phyloP scores from a whole-genome alignment of 2,797 vertebrate species.

The Sebastes nivosus region DNA sequence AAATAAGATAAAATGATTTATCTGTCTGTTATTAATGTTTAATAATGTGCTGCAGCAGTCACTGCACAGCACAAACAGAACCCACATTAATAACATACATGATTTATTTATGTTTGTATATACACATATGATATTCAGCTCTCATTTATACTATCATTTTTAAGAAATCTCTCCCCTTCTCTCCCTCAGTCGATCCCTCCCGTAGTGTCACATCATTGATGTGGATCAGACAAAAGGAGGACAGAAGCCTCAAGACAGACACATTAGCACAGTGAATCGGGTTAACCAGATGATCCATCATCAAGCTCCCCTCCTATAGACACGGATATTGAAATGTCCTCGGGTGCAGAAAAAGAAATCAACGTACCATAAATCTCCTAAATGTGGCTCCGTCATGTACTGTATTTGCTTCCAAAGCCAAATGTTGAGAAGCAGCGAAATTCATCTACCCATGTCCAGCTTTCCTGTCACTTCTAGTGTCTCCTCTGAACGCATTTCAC shows the following conservation, averaged over 20 bases:
- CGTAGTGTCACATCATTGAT: not conserved
- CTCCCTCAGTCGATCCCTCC: not conserved
- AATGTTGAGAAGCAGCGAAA: not conserved
- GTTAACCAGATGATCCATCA: conserved; percentile 14
- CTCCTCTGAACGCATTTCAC: not conserved
- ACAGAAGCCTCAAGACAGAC: conserved; percentile 9
- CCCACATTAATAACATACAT: too few relatives aligned
- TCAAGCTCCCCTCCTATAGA: not conserved
- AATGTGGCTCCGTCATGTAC: not conserved
- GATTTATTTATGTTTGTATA: too few relatives aligned
- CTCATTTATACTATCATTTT: not conserved
- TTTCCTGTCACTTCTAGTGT: not conserved
- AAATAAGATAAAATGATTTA: not conserved
- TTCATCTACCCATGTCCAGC: not conserved
- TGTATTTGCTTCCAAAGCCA: not conserved
- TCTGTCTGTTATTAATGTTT: not conserved
- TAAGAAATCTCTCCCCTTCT: not conserved
- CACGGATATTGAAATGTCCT: not conserved
- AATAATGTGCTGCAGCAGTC: not conserved
- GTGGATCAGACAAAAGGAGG: conserved; percentile 36
- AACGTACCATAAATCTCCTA: not conserved
- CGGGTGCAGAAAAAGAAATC: not conserved
- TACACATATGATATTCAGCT: too few relatives aligned
- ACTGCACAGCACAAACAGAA: not conserved
- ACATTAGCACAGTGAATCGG: conserved; percentile 2